A percentile compares a stretch with the other conserved stretches of the same genome.
Evolutionary conservation across 2,797 vertebrate species (phyloP).

Genomic region (Clarias fuscus): DNA sequence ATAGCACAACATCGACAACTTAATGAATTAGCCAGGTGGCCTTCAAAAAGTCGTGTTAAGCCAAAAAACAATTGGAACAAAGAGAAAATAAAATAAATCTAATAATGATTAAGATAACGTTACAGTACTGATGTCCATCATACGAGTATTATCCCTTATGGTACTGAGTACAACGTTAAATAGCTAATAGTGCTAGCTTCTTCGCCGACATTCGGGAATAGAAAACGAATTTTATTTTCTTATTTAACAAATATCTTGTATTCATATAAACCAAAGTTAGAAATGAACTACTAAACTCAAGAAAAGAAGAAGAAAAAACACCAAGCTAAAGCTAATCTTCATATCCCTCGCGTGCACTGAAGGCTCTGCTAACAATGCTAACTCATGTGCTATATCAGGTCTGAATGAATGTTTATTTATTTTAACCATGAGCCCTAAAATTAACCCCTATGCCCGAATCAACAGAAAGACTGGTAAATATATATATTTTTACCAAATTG

Average conservation of each 20-base stretch:
- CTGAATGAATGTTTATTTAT: conserved; percentile 8
- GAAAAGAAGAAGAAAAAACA: background rate
- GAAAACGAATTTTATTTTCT: background rate
- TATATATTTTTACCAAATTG: background rate
- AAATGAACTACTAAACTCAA: no score
- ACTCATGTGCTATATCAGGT: background rate
- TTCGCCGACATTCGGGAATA: background rate
- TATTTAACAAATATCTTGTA: no score
- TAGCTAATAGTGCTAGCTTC: background rate
- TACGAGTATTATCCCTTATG: background rate
- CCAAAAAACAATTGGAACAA: no score
- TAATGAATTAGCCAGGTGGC: background rate
- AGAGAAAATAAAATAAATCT: background rate
- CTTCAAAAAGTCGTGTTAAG: background rate
- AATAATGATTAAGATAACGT: no score
- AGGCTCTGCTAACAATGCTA: background rate
- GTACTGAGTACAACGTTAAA: background rate
- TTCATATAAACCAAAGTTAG: background rate
- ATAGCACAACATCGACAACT: background rate
- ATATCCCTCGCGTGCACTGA: background rate
- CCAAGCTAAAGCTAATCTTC: no score
- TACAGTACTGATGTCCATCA: background rate
- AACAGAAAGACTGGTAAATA: background rate
- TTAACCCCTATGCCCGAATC: background rate
- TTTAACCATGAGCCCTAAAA: no score